Base-by-base conservation (phyloP, 2,797 vertebrate genomes). In the Phataginus tricuspis region DNA sequence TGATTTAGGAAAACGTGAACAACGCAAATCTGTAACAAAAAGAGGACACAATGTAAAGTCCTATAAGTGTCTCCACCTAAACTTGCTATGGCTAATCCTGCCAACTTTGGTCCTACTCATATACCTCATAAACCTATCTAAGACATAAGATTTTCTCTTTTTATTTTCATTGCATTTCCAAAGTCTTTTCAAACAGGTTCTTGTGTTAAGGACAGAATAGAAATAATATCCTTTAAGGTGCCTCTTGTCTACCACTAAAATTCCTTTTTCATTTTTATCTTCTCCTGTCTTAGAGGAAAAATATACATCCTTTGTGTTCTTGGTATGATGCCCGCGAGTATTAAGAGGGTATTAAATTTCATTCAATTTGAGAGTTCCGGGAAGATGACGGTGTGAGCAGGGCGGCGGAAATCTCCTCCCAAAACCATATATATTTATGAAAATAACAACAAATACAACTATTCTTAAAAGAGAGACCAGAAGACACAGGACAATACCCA, bases 191-290 rank as follows among this genome's bases (percentile, higher is more conserved):
- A 64, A 90, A 90, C 1, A 49, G 23, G 25, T 86, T 74, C 63
- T 57, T 68, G 71, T 79, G 80, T 96, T 53, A 96, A 89, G 23
- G n/a, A 74, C 83, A 90, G 74, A 79, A 80, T 8, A 90, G 25
- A 92, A 80, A 89, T 37, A 89, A 39, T 63, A 89, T 42, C 55
- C 71, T 18, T 84, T 64, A 90, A 79, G 80, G 77, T 85, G 94
- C 39, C 27, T 94, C 19, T 14, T n/a, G 34, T 69, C 27, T 86
- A 77, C 42, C 16, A 89, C 49, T 90, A 94, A 87, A 86, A 57
- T 63, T 90, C 34, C 49, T 85, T 72, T 53, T 27, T 80, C 25
- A 84, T 79, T 91, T 95, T 93, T 90, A 93, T 19, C 39, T 6
- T 85, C 31, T 86, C 55, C 59, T 71, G 23, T 34, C n/a, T 84